phyloP scores from a whole-genome alignment of 2,888 invertebrate species.

The Siphonodentalium dalli region DNA sequence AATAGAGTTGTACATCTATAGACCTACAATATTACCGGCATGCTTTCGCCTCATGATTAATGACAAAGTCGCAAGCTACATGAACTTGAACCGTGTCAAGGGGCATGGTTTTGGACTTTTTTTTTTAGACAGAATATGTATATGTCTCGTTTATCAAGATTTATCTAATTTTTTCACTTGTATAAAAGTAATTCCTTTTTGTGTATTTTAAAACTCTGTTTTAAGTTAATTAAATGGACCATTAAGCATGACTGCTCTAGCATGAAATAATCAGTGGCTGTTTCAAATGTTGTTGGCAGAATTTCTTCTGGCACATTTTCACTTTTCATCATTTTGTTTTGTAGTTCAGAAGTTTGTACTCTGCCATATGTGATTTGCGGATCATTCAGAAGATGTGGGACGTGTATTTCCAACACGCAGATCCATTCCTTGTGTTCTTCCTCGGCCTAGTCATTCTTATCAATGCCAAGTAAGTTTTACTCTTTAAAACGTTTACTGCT shows the following conservation, averaged over 20 bases:
- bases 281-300: background rate
- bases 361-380: constrained; percentile 83
- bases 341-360: constrained; percentile 85
- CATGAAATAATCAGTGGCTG: background rate
- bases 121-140: too few species aligned
- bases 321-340: constrained; percentile 24
- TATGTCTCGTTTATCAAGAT: too few species aligned
- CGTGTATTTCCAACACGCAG: constrained; percentile 91
- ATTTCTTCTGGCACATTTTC: background rate
- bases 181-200: too few species aligned
- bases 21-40: too few species aligned
- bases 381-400: constrained; percentile 94
- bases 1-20: too few species aligned
- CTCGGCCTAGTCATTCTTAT: constrained; percentile 92
- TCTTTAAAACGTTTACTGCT: background rate
- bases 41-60: too few species aligned
- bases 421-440: constrained; percentile 96
- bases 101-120: too few species aligned
- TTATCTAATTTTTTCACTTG: too few species aligned
- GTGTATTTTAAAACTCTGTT: background rate
- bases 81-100: too few species aligned
- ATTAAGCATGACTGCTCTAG: background rate
- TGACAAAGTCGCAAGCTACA: too few species aligned
- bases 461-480: constrained; percentile 76
- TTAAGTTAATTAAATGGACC: background rate